These are phyloP conservation scores for Sminthopsis crassicaudata DNA, from an alignment of 2,113 vertebrate genomes.

Conservation along the genomic window DNA sequence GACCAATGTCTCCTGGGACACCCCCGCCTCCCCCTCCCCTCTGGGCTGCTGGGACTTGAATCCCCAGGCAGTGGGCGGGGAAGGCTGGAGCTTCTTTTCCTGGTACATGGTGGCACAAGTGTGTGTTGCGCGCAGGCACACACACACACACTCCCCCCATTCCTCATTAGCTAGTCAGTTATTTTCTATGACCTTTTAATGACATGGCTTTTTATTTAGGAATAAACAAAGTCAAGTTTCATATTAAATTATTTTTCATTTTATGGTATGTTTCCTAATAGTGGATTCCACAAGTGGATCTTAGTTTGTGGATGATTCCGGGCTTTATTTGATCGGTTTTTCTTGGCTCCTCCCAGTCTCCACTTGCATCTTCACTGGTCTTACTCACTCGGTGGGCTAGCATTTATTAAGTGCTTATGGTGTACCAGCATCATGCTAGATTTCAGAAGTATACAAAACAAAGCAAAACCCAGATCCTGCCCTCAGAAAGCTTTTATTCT, in stretches of 20 bases:
- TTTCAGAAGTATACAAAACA: background rate
- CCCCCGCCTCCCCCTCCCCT: background rate
- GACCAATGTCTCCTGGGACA: no score
- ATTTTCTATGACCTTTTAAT: background rate
- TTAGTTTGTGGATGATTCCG: background rate
- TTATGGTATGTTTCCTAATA: background rate
- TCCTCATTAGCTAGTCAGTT: background rate
- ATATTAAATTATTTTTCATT: background rate
- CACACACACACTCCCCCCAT: background rate
- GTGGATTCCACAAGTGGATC: background rate
- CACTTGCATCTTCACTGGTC: background rate
- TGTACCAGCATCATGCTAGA: background rate
- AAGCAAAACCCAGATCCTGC: background rate
- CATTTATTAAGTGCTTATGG: background rate
- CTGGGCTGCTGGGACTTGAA: background rate
- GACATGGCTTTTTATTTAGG: background rate
- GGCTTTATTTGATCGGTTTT: background rate
- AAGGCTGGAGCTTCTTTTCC: background rate
- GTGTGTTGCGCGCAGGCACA: no score
- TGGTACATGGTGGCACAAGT: no score
- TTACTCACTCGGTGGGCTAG: background rate
- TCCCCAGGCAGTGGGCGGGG: background rate
- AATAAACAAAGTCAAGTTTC: background rate
- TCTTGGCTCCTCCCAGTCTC: background rate
- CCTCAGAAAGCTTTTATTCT: background rate